Conservation (phyloP, 2,113 vertebrate species). For the Heteronetta atricapilla region DNA sequence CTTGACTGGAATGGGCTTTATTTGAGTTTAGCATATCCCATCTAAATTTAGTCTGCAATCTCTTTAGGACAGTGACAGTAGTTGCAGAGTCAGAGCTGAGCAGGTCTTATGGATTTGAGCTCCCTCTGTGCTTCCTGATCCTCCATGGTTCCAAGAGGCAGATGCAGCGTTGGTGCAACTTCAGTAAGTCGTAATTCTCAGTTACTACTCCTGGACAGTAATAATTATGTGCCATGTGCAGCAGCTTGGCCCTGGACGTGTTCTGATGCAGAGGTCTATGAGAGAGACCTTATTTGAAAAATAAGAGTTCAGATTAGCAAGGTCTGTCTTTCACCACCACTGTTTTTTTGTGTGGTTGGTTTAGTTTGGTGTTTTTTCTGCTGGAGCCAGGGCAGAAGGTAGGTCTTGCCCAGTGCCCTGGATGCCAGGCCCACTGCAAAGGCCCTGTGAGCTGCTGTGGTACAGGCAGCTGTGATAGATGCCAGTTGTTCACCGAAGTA, state of each 20-base stretch:
- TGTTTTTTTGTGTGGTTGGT: too few species aligned
- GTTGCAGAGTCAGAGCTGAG: not conserved
- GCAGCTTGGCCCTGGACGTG: not conserved
- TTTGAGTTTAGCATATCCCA: not conserved
- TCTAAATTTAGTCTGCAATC: not conserved
- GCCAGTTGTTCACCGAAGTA: not conserved
- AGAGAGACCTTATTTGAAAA: not conserved
- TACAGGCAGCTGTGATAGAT: not conserved
- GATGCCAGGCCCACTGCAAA: not conserved
- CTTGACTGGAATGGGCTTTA: not conserved
- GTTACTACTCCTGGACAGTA: not conserved
- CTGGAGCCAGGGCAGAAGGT: not conserved
- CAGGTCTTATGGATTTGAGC: not conserved
- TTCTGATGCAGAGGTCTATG: not conserved
- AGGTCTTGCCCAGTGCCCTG: not conserved
- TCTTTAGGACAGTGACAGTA: not conserved
- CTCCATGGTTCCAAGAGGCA: fast-evolving
- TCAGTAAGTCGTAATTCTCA: not conserved
- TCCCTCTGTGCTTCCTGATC: not conserved
- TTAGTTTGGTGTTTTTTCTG: not conserved
- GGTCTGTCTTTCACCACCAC: not conserved
- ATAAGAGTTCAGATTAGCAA: not conserved
- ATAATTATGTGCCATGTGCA: not conserved
- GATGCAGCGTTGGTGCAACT: not conserved
- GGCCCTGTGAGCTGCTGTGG: fast-evolving